phyloP scores from a whole-genome alignment of 2,888 invertebrate species.

The Stenurella melanura region DNA sequence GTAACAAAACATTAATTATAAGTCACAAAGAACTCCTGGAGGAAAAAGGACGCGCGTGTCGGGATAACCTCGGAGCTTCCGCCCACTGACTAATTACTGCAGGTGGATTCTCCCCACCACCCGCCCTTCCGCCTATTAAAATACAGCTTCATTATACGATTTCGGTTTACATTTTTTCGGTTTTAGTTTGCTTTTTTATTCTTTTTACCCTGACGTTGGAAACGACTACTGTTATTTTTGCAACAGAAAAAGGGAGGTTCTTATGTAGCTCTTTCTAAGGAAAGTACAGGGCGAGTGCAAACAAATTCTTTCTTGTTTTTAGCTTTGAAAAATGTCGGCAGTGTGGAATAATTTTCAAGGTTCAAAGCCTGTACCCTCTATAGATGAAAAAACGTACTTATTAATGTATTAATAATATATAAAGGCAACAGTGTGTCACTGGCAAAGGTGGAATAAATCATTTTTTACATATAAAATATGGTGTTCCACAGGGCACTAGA shows the following conservation, averaged over 20 bases:
- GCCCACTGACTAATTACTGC: slow-evolving; percentile 68
- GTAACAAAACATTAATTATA: slow-evolving; percentile 68
- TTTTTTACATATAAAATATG: no score
- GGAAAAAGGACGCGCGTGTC: slow-evolving; percentile 56
- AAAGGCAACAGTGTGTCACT: no score
- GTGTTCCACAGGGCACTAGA: no score
- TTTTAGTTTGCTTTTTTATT: neutral
- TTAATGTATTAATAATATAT: no score
- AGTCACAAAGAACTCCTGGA: slow-evolving; percentile 60
- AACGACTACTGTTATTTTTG: neutral
- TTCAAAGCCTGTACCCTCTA: no score
- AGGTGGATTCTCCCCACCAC: slow-evolving; percentile 63
- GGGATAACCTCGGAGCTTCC: slow-evolving; percentile 66
- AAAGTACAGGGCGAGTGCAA: no score
- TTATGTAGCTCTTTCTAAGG: no score
- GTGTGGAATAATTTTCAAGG: no score
- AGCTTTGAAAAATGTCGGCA: no score
- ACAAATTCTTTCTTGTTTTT: no score
- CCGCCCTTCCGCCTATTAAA: slow-evolving; percentile 30
- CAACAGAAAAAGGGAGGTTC: neutral
- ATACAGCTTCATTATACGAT: slow-evolving; percentile 32
- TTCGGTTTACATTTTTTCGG: neutral
- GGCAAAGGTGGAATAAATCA: no score
- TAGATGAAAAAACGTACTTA: no score
- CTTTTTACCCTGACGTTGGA: neutral